Evolutionary conservation across 2,888 invertebrate species (phyloP).

Genomic region (Parascotia fuliginaria): DNA sequence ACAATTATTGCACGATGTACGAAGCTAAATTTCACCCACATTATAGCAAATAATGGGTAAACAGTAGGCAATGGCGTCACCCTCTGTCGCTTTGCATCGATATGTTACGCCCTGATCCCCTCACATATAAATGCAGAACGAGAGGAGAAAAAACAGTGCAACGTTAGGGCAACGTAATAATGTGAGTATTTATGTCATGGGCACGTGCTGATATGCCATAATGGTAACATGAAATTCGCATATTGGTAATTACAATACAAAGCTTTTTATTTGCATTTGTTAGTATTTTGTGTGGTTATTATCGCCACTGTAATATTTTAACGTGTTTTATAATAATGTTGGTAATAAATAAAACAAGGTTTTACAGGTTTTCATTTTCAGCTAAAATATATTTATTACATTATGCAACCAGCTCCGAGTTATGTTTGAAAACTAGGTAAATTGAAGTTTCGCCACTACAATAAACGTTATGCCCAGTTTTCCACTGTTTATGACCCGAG

Average conservation of each 20-base stretch:
- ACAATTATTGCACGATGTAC: constrained; percentile 77
- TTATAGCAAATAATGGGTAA: constrained; percentile 83
- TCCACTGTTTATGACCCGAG: constrained; percentile 56
- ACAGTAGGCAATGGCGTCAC: constrained; percentile 76
- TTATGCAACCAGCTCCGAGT: constrained; percentile 26
- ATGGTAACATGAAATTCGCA: constrained; percentile 78
- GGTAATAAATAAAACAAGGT: neutral
- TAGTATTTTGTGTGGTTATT: constrained; percentile 15
- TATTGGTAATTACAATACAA: constrained; percentile 73
- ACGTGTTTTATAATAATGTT: neutral
- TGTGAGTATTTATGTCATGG: constrained; percentile 81
- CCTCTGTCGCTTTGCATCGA: constrained; percentile 71
- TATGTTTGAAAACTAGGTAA: constrained; percentile 53
- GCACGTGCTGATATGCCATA: constrained; percentile 80
- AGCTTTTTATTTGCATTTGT: constrained; percentile 36
- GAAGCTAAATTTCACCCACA: constrained; percentile 83
- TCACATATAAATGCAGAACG: constrained; percentile 82
- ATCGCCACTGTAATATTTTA: neutral
- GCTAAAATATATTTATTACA: neutral
- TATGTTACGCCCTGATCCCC: constrained; percentile 79
- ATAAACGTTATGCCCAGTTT: constrained; percentile 49
- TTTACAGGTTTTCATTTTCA: neutral
- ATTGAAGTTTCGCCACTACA: constrained; percentile 53
- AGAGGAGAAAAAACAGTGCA: constrained; percentile 72
- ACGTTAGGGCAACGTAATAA: constrained; percentile 74